phyloP scores from a whole-genome alignment of 2,113 vertebrate genomes.

The Thermophis baileyi region DNA sequence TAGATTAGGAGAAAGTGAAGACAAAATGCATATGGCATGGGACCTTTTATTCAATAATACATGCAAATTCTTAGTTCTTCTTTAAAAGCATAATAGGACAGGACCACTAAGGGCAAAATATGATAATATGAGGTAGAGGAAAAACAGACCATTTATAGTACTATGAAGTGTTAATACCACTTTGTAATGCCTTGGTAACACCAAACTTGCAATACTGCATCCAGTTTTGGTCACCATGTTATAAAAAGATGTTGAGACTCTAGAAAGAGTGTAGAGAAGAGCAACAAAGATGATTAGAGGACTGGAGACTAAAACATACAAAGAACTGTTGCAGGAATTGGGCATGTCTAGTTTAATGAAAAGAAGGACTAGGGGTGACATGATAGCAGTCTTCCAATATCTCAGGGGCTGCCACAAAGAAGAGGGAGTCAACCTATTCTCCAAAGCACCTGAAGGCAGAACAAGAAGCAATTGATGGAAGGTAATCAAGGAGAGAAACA shows the following conservation, averaged over 20 bases:
- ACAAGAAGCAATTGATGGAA: no score
- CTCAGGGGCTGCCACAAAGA: no score
- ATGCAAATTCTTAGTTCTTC: background rate
- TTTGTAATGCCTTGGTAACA: background rate
- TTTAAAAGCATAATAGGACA: background rate
- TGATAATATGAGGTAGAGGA: background rate
- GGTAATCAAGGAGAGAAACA: no score
- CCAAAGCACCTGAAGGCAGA: no score
- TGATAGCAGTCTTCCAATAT: no score
- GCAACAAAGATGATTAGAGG: background rate
- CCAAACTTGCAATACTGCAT: background rate
- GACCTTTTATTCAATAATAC: background rate
- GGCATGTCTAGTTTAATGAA: no score
- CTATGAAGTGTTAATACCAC: background rate
- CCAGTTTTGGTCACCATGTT: background rate
- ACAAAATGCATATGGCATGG: background rate
- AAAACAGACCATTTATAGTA: background rate
- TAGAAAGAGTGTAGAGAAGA: background rate
- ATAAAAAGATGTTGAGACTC: background rate
- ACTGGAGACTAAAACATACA: background rate
- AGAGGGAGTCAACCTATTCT: no score
- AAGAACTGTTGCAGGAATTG: background rate
- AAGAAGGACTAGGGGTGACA: rapidly evolving
- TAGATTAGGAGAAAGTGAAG: background rate
- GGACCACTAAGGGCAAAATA: background rate